phyloP scores from a whole-genome alignment of 2,797 vertebrate genomes.

The Petrocephalus sullivani region DNA sequence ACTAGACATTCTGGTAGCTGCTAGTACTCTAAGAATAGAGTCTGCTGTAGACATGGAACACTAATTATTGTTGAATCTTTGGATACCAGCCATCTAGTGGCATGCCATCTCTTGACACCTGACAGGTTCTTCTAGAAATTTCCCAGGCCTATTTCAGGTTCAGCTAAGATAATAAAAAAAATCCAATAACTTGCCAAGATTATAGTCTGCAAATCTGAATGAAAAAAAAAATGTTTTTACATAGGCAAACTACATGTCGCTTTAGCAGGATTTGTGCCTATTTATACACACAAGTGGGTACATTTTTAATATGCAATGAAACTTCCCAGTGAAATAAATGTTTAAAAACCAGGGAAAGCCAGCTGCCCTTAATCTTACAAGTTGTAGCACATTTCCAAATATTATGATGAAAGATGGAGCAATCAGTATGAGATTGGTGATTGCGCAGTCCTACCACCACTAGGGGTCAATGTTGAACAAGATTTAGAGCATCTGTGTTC shows the following conservation, averaged over 20 bases:
- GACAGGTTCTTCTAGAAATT: slow-evolving; percentile 5
- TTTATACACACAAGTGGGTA: background rate
- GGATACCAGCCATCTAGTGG: background rate
- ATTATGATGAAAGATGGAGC: background rate
- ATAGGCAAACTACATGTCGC: background rate
- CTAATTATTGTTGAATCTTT: background rate
- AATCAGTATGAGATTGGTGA: background rate
- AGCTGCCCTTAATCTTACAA: slow-evolving; percentile 1
- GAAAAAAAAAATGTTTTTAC: background rate
- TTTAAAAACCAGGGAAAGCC: background rate
- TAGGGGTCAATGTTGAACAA: slow-evolving; percentile 14
- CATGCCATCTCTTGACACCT: background rate
- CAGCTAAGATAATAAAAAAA: background rate
- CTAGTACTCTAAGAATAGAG: background rate
- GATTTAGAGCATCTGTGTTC: background rate
- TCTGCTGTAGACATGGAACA: background rate
- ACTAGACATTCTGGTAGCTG: background rate
- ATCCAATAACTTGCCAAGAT: background rate
- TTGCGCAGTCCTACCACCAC: background rate
- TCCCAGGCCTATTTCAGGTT: slow-evolving; percentile 1
- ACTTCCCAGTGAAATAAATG: background rate
- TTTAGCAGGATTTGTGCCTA: slow-evolving; percentile 4
- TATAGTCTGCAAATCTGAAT: background rate
- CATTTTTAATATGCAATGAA: slow-evolving; percentile 9
- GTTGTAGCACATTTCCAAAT: background rate